These are phyloP conservation scores for Clamator glandarius DNA, from an alignment of 2,797 vertebrate genomes.

Conservation along the genomic window DNA sequence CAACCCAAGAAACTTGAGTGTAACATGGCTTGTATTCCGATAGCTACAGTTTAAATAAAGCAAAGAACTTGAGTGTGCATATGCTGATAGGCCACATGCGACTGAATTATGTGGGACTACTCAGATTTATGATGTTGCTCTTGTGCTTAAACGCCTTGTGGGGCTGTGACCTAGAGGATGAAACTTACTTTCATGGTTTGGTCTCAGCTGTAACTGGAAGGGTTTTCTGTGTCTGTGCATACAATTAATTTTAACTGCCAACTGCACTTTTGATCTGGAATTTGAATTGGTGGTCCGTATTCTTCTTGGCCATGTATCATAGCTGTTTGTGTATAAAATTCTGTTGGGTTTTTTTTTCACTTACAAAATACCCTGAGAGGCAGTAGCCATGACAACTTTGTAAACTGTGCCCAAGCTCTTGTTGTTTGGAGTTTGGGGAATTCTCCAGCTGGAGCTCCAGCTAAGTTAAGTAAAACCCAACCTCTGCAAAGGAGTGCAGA, in stretches of 20 bases:
- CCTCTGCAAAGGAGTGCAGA: neutral
- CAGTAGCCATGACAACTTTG: neutral
- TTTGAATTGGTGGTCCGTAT: neutral
- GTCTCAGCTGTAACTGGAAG: neutral
- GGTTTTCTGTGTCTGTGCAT: neutral
- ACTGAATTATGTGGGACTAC: neutral
- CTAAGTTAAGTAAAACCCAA: neutral
- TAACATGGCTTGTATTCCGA: neutral
- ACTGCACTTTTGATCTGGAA: neutral
- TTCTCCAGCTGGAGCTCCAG: neutral
- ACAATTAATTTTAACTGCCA: neutral
- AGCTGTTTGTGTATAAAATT: neutral
- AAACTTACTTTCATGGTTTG: conserved; percentile 2
- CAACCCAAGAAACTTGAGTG: neutral
- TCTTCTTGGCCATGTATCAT: neutral
- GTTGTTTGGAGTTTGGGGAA: conserved; percentile 5
- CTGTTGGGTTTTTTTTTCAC: neutral
- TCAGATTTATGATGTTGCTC: neutral
- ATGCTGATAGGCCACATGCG: neutral
- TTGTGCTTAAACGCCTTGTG: neutral
- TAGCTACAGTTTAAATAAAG: conserved; percentile 32
- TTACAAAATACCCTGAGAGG: neutral
- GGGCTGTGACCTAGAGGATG: conserved; percentile 18
- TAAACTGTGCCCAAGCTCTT: neutral
- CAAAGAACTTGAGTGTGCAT: conserved; percentile 2